Evolutionary conservation across 2,113 vertebrate species (phyloP).

Genomic region (Laticauda colubrina): DNA sequence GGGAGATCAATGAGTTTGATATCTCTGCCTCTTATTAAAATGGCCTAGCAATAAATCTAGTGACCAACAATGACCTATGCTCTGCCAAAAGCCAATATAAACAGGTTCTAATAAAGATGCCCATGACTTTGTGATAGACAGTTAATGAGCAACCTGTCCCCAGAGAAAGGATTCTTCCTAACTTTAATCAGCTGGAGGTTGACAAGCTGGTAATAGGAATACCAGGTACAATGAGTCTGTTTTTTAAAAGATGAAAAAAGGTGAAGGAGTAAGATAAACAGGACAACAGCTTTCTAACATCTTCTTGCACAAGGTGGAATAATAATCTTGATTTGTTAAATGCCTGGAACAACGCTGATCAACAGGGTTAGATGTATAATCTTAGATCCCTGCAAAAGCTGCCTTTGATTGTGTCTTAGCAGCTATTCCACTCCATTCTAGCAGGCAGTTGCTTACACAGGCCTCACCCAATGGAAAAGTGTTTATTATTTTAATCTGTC

Average conservation of each 20-base stretch:
- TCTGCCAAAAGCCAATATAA: not conserved
- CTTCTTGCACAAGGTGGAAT: not conserved
- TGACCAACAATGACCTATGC: not conserved
- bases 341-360: not conserved
- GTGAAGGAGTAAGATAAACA: not conserved
- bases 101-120: not conserved
- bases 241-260: not conserved
- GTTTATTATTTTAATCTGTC: constrained; percentile 17
- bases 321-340: not conserved
- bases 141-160: not conserved
- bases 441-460: constrained; percentile 22
- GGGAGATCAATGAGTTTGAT: not conserved
- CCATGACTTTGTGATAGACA: not conserved
- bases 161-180: not conserved
- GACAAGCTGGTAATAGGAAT: constrained; percentile 2
- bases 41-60: not conserved
- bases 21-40: not conserved
- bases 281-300: not conserved
- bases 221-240: not conserved
- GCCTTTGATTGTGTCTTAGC: not conserved
- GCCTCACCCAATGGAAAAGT: not conserved
- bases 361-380: not conserved
- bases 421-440: not conserved
- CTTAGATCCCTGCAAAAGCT: not conserved
- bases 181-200: constrained; percentile 8